Evolutionary conservation across 2,113 vertebrate species (phyloP).

Genomic region (Alligator mississippiensis): DNA sequence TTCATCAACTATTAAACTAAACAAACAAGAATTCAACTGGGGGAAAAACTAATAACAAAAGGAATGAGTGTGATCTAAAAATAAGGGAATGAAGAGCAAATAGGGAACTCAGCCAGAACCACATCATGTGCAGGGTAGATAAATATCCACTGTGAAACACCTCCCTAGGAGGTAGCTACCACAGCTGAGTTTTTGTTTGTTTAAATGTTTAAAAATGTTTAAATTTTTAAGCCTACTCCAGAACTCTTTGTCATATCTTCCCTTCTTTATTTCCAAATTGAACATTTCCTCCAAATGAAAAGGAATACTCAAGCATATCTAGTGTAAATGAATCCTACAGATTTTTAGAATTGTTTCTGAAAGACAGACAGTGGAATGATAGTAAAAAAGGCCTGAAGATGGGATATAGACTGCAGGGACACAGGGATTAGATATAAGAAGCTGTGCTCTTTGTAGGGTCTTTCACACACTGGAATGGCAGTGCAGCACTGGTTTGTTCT

Average conservation of each 20-base stretch:
- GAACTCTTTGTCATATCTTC: not conserved
- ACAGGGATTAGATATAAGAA: not conserved
- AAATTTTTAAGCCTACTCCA: not conserved
- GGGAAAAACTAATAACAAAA: not conserved
- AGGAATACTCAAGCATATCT: not conserved
- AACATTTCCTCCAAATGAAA: not conserved
- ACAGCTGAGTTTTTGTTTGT: not conserved
- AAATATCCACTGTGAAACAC: not conserved
- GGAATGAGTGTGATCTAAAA: not conserved
- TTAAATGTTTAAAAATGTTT: not conserved
- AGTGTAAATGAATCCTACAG: not conserved
- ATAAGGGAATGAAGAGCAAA: not conserved
- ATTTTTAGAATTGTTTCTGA: not conserved
- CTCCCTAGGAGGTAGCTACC: not conserved
- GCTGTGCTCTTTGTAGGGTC: not conserved
- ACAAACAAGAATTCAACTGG: no score
- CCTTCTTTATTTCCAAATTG: not conserved
- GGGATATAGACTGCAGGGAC: not conserved
- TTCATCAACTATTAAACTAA: not conserved
- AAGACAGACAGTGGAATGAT: not conserved
- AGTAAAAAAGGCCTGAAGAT: not conserved
- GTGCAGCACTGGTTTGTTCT: not conserved
- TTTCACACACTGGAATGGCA: not conserved
- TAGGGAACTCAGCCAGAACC: not conserved
- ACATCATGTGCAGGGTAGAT: not conserved